Evolutionary conservation across 1,140 invertebrate species (phyloP), one percentile per base, ranked within the genome.

Genomic region (Drosophila nikananu): DNA sequence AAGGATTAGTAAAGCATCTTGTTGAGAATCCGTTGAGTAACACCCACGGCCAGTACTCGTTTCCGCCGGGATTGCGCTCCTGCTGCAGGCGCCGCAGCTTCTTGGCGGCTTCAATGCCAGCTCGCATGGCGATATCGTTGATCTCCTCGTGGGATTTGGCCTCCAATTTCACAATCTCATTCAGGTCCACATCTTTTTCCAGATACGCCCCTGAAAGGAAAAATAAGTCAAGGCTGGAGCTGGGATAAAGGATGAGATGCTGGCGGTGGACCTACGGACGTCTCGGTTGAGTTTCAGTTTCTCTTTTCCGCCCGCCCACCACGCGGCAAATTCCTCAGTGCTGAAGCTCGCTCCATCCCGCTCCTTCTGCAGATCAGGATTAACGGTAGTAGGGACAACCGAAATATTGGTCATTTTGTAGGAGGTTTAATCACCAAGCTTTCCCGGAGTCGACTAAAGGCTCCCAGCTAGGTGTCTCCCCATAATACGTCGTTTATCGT

Each of bases 321-420:
- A 94, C 92, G 96, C 92, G 0, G 96, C 97, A 60, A 98, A 93
- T 93, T 98, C 97, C 66, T 93, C 92, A 3, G 95, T 93, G 89
- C 96, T 94, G 87, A 98, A 97, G 5, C 95, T 96, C 74, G 96
- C 97, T 77, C 94, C 95, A 59, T 95, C 93, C 57, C 97, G 94
- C 93, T 98, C 97, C 68, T 94, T 95, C 72, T 94, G 93, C 52
- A 98, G 93, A 94, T 98, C 97, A 17, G 78, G 82, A 78, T 92
- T 93, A 3, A 92, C 77, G 5, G 59, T 61, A 17, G 35, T 55
- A 3, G 83, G 83, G 19, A 87, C 74, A 3, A 75, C 42, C 3
- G 51, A 42, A 8, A 30, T 0, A 17, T n/a, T 13, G n/a, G 21
- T 13, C 48, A 70, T 70, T 10, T 5, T 35, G 3, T 8, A 21